These are phyloP conservation scores for Augochlorella aurata DNA, from an alignment of 2,888 invertebrate genomes.

Conservation along the genomic window DNA sequence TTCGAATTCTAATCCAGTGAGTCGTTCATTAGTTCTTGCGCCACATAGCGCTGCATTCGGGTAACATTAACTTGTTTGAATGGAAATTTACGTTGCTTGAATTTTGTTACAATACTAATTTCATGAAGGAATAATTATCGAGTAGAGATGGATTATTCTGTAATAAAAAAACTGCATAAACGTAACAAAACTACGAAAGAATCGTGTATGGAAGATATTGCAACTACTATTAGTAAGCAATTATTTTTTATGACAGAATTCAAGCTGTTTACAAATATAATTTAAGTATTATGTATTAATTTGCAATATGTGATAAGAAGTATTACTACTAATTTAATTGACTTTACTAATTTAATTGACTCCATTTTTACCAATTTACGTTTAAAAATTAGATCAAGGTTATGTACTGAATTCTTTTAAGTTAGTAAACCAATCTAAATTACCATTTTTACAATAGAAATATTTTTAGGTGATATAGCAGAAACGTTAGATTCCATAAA, in stretches of 20 bases:
- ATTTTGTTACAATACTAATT: background rate
- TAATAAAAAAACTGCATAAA: constrained; percentile 64
- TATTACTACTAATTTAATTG: no score
- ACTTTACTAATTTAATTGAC: background rate
- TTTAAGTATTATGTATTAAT: background rate
- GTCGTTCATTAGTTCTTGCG: background rate
- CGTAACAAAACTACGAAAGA: constrained; percentile 65
- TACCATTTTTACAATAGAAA: background rate
- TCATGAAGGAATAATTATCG: background rate
- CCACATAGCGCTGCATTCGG: background rate
- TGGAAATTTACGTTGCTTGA: no score
- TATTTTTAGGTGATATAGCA: constrained; percentile 82
- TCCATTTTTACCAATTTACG: background rate
- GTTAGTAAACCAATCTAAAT: background rate
- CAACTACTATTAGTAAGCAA: constrained; percentile 67
- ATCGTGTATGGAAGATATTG: constrained; percentile 66
- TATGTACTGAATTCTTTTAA: background rate
- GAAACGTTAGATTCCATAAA: constrained; percentile 80
- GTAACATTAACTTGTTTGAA: no score
- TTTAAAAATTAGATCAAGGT: constrained; percentile 13
- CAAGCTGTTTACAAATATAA: background rate
- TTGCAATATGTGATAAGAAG: no score
- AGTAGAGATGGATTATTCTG: background rate
- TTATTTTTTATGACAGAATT: background rate
- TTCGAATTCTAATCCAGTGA: background rate